Conservation (phyloP, 2,797 vertebrate genomes). For the Takifugu ocellatus region DNA sequence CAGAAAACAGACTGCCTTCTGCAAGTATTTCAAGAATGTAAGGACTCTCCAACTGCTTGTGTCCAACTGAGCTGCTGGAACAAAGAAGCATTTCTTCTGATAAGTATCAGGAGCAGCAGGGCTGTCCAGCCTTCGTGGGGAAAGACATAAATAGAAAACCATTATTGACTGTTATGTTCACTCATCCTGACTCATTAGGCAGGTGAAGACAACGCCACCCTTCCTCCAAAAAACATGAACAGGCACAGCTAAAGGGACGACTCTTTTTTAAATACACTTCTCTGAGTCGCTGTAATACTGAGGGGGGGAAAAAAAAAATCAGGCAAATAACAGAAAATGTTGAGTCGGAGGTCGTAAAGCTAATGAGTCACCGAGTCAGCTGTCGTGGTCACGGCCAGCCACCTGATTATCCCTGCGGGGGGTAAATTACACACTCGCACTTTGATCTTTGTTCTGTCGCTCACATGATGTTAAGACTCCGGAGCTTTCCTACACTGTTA, state of each 20-base stretch:
- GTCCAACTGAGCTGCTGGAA: constrained; percentile 52
- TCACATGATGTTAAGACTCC: not conserved
- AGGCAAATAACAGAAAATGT: constrained; percentile 24
- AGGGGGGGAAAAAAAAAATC: too few relatives aligned
- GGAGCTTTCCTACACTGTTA: too few relatives aligned
- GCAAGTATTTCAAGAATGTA: constrained; percentile 15
- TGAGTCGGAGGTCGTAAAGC: constrained; percentile 21
- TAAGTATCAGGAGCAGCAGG: constrained; percentile 53
- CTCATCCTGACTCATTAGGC: constrained; percentile 49
- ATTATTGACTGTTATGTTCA: constrained; percentile 55
- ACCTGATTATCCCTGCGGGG: constrained; percentile 58
- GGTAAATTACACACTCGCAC: constrained; percentile 35
- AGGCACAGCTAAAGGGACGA: constrained; percentile 53
- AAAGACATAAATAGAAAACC: constrained; percentile 68
- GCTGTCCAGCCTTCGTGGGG: constrained; percentile 50
- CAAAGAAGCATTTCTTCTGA: constrained; percentile 66
- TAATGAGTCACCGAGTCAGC: constrained; percentile 85
- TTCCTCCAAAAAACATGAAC: constrained; percentile 10
- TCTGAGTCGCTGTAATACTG: constrained; percentile 85
- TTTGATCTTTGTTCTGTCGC: constrained; percentile 4
- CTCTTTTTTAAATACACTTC: constrained; percentile 75
- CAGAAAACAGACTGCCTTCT: constrained; percentile 24
- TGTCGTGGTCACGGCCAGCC: constrained; percentile 80
- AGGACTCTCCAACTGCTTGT: constrained; percentile 32
- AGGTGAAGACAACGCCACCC: constrained; percentile 35